Percentiles rank a stretch among this genome's conserved stretches.
Conservation (phyloP, 2,797 vertebrate genomes). For the Alouatta caraya region DNA sequence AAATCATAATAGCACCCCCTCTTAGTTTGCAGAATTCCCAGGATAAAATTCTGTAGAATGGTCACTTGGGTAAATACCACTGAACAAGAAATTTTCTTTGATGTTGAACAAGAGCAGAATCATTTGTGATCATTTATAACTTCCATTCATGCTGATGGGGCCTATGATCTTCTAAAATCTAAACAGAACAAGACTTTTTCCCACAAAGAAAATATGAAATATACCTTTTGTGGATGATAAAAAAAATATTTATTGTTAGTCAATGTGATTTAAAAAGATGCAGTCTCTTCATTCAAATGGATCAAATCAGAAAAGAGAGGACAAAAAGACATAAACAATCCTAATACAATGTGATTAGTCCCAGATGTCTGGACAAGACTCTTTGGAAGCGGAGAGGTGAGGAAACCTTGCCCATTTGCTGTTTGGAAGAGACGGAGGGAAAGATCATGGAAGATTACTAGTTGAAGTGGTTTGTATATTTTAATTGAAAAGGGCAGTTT, state of each 20-base stretch:
- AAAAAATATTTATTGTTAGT: constrained; percentile 59
- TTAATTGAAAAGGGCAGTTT: background rate
- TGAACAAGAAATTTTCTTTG: background rate
- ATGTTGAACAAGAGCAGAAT: background rate
- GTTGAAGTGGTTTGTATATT: background rate
- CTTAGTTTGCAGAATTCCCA: background rate
- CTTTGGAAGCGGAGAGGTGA: background rate
- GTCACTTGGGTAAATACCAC: background rate
- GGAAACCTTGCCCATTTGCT: background rate
- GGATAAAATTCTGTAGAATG: background rate
- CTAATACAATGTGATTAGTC: background rate
- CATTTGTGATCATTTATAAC: background rate
- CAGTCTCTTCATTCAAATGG: background rate
- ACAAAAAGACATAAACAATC: constrained; percentile 26
- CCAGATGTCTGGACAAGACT: constrained; percentile 40
- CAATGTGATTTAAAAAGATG: constrained; percentile 35
- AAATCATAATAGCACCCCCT: background rate
- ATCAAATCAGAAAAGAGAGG: constrained; percentile 40
- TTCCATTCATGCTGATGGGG: background rate
- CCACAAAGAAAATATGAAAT: constrained; percentile 40
- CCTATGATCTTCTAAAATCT: background rate
- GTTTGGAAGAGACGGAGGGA: background rate
- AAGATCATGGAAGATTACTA: background rate
- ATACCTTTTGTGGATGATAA: constrained; percentile 39
- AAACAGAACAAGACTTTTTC: constrained; percentile 12